Evolutionary conservation across 2,888 invertebrate genomes (phyloP), one percentile per base, ranked within the genome.

Genomic region (Entomobrya multifasciata): DNA sequence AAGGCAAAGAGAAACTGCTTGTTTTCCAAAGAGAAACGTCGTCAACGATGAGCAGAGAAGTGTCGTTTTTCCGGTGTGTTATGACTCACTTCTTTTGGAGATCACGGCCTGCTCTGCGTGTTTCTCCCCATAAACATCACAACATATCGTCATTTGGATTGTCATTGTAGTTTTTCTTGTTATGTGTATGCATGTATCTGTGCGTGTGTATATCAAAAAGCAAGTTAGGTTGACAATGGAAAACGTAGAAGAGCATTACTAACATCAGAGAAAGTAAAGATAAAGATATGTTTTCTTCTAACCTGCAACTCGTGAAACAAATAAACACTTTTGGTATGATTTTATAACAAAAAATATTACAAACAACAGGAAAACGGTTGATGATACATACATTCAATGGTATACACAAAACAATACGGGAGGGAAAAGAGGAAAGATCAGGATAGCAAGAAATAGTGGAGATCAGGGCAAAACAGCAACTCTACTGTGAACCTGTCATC

Each of bases 51-150:
- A 57, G 81, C 57, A 55, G 49, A 74, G 83, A 60, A 76, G 87
- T 88, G 84, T 88, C 88, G 87, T 88, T 90, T 83, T 87, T 86
- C 80, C 78, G 76, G 86, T 87, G 79, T 86, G 89, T 89, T 89
- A 90, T 90, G 89, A 88, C 81, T 88, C 88, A 88, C 81, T 82
- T 81, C 62, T 77, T 52, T 77, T 52, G 22, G 49, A 83, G 83
- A 62, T 83, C 76, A 65, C 76, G 65, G 65, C 76, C 74, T 76
- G 83, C 76, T 83, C 76, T 83, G 76, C 76, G 65, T 83, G 65
- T 41, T 72, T 4, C 47, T 76, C 25, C 67, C 44, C 65, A 76
- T 83, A 83, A 82, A 83, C 83, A 83, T 76, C 17, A 44, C 62
- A n/a, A n/a, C n/a, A n/a, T 22, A 74, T 62, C 62, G 67, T 72